phyloP scores from a whole-genome alignment of 2,113 vertebrate genomes.

The Periophthalmodon schlosseri region DNA sequence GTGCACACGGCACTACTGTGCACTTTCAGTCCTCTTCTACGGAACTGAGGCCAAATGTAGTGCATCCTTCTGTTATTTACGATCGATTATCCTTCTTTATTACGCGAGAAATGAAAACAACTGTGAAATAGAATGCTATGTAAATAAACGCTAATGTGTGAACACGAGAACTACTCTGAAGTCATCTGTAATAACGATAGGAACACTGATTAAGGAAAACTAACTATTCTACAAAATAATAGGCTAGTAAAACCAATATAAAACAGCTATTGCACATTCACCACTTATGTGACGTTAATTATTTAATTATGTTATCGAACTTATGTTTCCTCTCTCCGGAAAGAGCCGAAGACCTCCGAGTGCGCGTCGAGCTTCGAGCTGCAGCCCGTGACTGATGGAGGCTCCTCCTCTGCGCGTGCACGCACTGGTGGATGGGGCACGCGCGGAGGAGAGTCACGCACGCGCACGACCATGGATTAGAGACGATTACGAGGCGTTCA shows the following conservation, averaged over 20 bases:
- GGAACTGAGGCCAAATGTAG: too few species aligned
- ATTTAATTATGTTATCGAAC: background rate
- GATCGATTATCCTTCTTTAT: too few species aligned
- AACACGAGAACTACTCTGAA: too few species aligned
- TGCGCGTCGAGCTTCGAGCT: constrained; percentile 1
- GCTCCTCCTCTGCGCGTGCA: background rate
- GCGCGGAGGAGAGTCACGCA: constrained; percentile 3
- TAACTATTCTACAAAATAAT: background rate
- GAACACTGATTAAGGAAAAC: too few species aligned
- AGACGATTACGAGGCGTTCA: constrained; percentile 14
- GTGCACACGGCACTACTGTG: background rate
- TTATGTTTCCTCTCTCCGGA: constrained; percentile 4
- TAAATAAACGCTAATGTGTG: too few species aligned
- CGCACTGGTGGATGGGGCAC: background rate
- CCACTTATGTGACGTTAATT: too few species aligned
- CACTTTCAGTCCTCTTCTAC: background rate
- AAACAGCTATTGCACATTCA: background rate
- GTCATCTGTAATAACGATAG: too few species aligned
- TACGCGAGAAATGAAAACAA: too few species aligned
- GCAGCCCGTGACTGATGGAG: background rate
- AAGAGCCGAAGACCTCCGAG: background rate
- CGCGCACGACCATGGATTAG: constrained; percentile 9
- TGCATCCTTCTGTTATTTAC: too few species aligned
- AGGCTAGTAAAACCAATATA: background rate
- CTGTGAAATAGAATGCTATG: too few species aligned